phyloP scores from a whole-genome alignment of 2,113 vertebrate genomes.

The Oxyura jamaicensis region DNA sequence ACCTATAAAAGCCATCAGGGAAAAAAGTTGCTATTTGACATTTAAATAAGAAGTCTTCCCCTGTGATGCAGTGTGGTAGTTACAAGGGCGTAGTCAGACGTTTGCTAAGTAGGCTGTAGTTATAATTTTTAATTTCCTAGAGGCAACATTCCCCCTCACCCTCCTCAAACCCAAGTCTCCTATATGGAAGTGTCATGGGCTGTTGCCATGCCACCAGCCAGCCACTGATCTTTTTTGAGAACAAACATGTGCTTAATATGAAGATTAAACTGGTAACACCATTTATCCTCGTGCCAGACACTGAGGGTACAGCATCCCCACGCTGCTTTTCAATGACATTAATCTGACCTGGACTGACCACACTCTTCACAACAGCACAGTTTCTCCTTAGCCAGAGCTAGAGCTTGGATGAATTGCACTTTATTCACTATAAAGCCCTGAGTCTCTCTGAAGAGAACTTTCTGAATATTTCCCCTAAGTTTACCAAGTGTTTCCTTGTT shows the following conservation, averaged over 20 bases:
- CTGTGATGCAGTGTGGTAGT: conserved; percentile 20
- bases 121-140: conserved; percentile 68
- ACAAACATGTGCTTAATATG: conserved; percentile 54
- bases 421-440: conserved; percentile 4
- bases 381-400: not conserved
- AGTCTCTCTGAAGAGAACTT: not conserved
- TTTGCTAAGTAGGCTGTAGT: conserved; percentile 44
- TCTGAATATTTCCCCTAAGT: not conserved
- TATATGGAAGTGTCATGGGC: conserved; percentile 31
- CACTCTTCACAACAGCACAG: conserved; percentile 13
- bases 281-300: conserved; percentile 39
- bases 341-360: conserved; percentile 44
- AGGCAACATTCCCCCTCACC: conserved; percentile 40
- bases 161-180: conserved; percentile 38
- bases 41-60: conserved; percentile 31
- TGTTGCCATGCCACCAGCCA: conserved; percentile 57
- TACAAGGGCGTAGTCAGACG: conserved; percentile 39
- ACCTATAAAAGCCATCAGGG: conserved; percentile 14
- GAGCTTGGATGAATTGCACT: not conserved
- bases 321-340: not conserved
- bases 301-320: conserved; percentile 11
- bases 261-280: conserved; percentile 57
- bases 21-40: conserved; percentile 17
- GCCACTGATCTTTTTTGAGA: conserved; percentile 67
- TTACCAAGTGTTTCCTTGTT: conserved; percentile 7